Evolutionary conservation across 1,140 invertebrate genomes (phyloP), one percentile per base, ranked within the genome.

Genomic region (Saccostrea glomerata): DNA sequence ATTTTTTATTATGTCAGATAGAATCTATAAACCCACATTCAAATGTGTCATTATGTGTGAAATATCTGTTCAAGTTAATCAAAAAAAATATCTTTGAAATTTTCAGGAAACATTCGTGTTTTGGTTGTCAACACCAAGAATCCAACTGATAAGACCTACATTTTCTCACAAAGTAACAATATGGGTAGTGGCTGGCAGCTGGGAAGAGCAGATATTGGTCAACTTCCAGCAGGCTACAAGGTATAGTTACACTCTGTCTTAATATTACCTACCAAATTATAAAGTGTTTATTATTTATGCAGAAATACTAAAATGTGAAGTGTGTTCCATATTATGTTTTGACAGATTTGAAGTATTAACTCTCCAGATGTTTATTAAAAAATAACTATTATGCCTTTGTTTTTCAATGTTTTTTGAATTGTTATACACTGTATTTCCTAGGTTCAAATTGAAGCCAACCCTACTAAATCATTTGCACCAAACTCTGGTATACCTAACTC

Each of bases 211-310:
- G 92, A 93, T 70, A 89, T 94, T 60, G 92, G 92, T 15, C 87
- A 91, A 47, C 86, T 92, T 20, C 30, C 83, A 47, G 87, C 92
- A 56, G 93, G 93, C 17, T 93, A 94, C 58, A 92, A 92, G 92
- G 93, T 93, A 89, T 84, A n/a, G 7, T 47, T 9, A 47, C 47
- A 47, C 1, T 7, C 6, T 47, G 47, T 47, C 47, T 47, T 47
- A 47, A 47, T 47, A 47, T 47, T 47, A 47, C 47, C 47, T 9
- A 11, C 0, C 1, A 47, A 47, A 47, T 47, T 47, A 47, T 47
- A 11, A 47, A 47, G 47, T 47, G 1, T 47, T 47, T 47, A 47
- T 5, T 47, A 47, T 6, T 4, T 47, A 47, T 36, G 30, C 30
- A 36, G 30, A 36, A 36, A 36, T 47, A 47, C 5, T 47, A 47